Percentiles rank a stretch among this genome's conserved stretches.
Conservation (phyloP, 2,113 vertebrate genomes). For the Osmerus eperlanus region DNA sequence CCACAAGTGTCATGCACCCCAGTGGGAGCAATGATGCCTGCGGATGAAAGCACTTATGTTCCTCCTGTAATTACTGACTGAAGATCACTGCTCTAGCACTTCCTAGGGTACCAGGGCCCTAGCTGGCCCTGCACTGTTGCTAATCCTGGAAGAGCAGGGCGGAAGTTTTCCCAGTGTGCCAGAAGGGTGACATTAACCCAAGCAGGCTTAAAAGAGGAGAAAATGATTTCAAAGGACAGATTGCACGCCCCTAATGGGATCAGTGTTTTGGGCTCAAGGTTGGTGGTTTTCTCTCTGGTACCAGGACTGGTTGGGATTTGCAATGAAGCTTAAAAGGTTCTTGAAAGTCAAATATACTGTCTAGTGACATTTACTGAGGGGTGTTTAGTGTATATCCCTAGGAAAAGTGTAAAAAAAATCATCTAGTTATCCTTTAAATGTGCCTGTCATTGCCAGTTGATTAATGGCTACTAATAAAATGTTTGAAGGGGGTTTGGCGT, state of each 20-base stretch:
- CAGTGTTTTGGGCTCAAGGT: slow-evolving; percentile 51
- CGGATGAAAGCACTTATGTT: slow-evolving; percentile 54
- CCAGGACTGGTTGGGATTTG: slow-evolving; percentile 25
- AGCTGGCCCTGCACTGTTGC: slow-evolving; percentile 10
- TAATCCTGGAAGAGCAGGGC: slow-evolving; percentile 37
- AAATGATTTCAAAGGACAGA: slow-evolving; percentile 56
- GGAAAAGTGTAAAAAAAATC: background rate
- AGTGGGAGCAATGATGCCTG: slow-evolving; percentile 25
- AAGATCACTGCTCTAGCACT: slow-evolving; percentile 36
- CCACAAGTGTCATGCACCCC: slow-evolving; percentile 18
- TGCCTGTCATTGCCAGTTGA: slow-evolving; percentile 21
- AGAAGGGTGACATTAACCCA: slow-evolving; percentile 56
- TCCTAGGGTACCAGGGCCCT: slow-evolving; percentile 25
- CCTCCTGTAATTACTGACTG: slow-evolving; percentile 59
- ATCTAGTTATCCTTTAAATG: slow-evolving; percentile 9
- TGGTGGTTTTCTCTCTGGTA: slow-evolving; percentile 37
- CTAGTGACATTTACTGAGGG: slow-evolving; percentile 26
- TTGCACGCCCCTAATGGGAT: slow-evolving; percentile 66
- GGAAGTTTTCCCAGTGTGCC: slow-evolving; percentile 50
- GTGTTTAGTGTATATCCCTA: slow-evolving; percentile 2
- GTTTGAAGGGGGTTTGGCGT: background rate
- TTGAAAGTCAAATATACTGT: slow-evolving; percentile 14
- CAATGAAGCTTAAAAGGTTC: slow-evolving; percentile 30
- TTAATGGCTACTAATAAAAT: slow-evolving; percentile 6
- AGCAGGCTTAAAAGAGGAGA: slow-evolving; percentile 35